Conservation (phyloP, 2,888 invertebrate species). For the Nineta flava region DNA sequence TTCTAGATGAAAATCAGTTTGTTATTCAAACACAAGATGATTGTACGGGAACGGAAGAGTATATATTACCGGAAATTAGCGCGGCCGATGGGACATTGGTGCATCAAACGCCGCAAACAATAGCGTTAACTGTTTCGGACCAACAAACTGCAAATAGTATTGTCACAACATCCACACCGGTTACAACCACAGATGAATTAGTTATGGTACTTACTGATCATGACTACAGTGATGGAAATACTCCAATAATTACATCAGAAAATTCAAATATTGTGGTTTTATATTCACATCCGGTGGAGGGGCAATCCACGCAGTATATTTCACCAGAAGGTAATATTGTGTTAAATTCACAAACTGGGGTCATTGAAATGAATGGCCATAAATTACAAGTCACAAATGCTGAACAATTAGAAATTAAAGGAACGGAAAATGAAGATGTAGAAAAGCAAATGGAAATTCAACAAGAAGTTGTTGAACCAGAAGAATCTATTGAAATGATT, state of each 20-base stretch:
- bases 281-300: conserved; percentile 42
- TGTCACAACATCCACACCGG: conserved; percentile 10
- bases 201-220: conserved; percentile 46
- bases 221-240: conserved; percentile 36
- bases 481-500: conserved; percentile 24
- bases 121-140: background rate
- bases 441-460: conserved; percentile 24
- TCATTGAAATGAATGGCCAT: conserved; percentile 9
- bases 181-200: conserved; percentile 36
- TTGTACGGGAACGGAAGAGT: conserved; percentile 15
- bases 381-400: conserved; percentile 5
- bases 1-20: conserved; percentile 30
- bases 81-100: conserved; percentile 20
- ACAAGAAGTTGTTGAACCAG: conserved; percentile 11
- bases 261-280: conserved; percentile 47
- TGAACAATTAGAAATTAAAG: background rate
- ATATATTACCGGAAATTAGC: conserved; percentile 26
- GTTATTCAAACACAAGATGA: conserved; percentile 13
- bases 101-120: background rate
- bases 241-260: conserved; percentile 30
- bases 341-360: conserved; percentile 26
- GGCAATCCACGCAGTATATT: conserved; percentile 36
- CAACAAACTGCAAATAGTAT: conserved; percentile 23
- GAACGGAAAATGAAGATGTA: conserved; percentile 8
- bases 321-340: conserved; percentile 28